A percentile compares a stretch with the other conserved stretches of the same genome.
Conservation (phyloP, 2,113 vertebrate genomes). For the Bubalus kerabau region DNA sequence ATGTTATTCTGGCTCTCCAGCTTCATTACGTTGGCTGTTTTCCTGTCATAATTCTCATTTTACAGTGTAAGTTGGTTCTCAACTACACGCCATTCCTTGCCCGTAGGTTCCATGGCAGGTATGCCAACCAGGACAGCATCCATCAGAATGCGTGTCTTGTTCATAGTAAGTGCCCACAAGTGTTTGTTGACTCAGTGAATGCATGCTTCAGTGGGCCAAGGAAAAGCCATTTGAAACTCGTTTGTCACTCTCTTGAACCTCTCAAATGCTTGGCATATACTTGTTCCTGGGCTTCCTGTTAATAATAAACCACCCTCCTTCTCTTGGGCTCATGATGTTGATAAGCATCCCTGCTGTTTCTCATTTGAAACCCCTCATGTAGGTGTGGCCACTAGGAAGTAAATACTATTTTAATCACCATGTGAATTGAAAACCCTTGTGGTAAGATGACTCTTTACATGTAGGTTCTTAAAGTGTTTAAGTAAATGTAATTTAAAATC, state of each 20-base stretch:
- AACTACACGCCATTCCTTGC: neutral
- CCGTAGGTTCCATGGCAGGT: neutral
- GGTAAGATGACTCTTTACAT: neutral
- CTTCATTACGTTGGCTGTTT: neutral
- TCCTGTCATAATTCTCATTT: neutral
- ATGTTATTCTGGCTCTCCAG: neutral
- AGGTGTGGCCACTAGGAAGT: neutral
- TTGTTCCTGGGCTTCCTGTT: neutral
- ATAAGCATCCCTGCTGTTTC: neutral
- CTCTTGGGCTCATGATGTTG: neutral
- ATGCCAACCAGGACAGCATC: accelerated
- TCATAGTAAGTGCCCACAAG: neutral
- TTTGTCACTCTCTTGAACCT: neutral
- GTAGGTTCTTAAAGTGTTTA: neutral
- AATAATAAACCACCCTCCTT: neutral
- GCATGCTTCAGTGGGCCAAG: neutral
- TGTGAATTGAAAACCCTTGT: neutral
- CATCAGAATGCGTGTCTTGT: neutral
- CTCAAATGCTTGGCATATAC: neutral
- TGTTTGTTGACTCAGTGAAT: neutral
- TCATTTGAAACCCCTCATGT: neutral
- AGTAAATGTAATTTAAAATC: neutral
- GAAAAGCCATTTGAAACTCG: neutral
- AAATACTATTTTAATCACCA: neutral
- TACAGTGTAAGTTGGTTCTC: neutral